Evolutionary conservation across 2,888 invertebrate species (phyloP).

Genomic region (Orgyia antiqua): DNA sequence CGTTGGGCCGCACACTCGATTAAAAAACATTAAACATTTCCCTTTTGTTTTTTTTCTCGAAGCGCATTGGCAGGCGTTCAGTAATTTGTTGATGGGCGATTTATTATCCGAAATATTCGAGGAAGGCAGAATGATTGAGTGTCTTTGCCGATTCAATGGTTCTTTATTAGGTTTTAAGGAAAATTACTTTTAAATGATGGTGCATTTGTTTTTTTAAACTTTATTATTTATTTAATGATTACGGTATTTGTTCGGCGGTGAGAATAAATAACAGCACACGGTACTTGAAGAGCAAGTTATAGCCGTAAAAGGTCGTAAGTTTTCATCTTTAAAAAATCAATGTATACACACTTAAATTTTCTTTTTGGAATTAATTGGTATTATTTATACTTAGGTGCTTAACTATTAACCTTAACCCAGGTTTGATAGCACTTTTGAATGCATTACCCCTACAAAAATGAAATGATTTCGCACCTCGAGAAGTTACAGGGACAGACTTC

Average conservation of each 20-base stretch:
- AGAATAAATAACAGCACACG: conserved; percentile 3
- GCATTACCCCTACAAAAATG: no score
- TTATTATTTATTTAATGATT: conserved; percentile 15
- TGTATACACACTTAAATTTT: no score
- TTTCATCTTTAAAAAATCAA: no score
- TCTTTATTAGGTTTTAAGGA: conserved; percentile 23
- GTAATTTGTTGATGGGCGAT: conserved; percentile 36
- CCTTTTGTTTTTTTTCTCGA: conserved; percentile 38
- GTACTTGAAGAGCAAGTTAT: not conserved
- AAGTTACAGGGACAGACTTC: no score
- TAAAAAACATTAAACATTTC: conserved; percentile 23
- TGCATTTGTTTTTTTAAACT: conserved; percentile 4
- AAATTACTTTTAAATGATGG: conserved; percentile 24
- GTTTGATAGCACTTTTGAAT: no score
- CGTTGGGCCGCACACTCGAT: conserved; percentile 39
- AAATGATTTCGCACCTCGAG: no score
- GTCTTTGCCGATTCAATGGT: conserved; percentile 13
- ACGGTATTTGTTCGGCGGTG: conserved; percentile 9
- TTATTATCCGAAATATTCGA: conserved; percentile 44
- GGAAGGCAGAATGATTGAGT: conserved; percentile 34
- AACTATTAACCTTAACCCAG: no score
- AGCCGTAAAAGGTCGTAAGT: no score
- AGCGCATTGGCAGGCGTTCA: conserved; percentile 26
- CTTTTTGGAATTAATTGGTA: no score
- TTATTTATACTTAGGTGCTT: no score